Conservation (phyloP, 2,113 vertebrate species). For the Mobula birostris region DNA sequence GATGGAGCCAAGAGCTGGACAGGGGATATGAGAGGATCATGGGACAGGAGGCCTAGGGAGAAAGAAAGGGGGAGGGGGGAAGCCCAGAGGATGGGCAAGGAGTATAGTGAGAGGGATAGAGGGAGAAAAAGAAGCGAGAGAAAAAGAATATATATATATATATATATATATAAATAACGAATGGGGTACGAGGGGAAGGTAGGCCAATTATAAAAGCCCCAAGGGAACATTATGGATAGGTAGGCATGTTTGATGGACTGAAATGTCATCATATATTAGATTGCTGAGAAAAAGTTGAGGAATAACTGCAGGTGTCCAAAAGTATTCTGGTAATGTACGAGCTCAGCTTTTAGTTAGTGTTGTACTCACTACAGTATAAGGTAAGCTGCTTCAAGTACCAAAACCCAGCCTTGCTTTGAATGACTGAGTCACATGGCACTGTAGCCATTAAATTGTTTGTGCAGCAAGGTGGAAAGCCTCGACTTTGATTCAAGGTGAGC, state of each 20-base stretch:
- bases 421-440: not conserved
- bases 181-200: no score
- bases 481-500: slow-evolving; percentile 5
- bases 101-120: no score
- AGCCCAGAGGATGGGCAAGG: no score
- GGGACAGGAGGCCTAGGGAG: no score
- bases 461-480: not conserved
- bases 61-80: no score
- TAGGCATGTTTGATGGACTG: not conserved
- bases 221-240: not conserved
- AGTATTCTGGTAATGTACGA: not conserved
- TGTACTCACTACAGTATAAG: not conserved
- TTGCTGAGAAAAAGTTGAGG: not conserved
- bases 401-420: not conserved
- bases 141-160: no score
- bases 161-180: no score
- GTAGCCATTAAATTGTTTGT: not conserved
- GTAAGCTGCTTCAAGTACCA: not conserved
- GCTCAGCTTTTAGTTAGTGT: not conserved
- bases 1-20: no score
- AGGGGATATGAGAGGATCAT: no score
- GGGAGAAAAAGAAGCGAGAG: no score
- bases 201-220: not conserved
- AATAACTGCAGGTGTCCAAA: not conserved
- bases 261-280: not conserved